Evolutionary conservation across 2,797 vertebrate species (phyloP).

Genomic region (Amphiprion clarkii): DNA sequence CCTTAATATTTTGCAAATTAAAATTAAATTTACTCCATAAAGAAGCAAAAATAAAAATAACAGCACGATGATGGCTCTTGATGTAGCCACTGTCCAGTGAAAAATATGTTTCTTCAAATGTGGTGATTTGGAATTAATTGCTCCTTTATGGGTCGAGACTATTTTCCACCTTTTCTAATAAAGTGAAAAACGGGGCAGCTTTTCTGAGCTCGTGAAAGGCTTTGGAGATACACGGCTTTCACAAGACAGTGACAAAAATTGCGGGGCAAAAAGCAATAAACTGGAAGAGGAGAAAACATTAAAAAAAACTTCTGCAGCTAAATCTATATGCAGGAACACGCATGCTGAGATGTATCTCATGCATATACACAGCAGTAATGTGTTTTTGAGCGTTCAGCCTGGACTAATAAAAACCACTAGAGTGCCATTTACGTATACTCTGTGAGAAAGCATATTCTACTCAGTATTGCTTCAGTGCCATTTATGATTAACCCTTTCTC

Average conservation of each 20-base stretch:
- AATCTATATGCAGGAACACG: slow-evolving; percentile 22
- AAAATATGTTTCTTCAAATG: not conserved
- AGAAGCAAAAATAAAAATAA: not conserved
- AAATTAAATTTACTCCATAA: not conserved
- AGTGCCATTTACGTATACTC: slow-evolving; percentile 14
- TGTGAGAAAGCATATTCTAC: slow-evolving; percentile 21
- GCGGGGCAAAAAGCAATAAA: slow-evolving; percentile 8
- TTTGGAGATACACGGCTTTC: not conserved
- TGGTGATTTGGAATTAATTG: not conserved
- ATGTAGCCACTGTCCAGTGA: not conserved
- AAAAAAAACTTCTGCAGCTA: not conserved
- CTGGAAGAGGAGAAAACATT: not conserved
- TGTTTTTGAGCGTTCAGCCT: slow-evolving; percentile 28
- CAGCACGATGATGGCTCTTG: not conserved
- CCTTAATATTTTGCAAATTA: no score
- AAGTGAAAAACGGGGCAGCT: not conserved
- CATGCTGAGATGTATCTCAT: slow-evolving; percentile 18
- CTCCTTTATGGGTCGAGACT: not conserved
- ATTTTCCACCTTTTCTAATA: no score
- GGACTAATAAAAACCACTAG: slow-evolving; percentile 41
- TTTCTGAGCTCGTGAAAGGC: not conserved
- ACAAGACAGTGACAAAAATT: slow-evolving; percentile 4
- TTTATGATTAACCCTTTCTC: slow-evolving; percentile 7
- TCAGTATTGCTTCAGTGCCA: not conserved
- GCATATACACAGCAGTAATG: slow-evolving; percentile 38